phyloP scores from a whole-genome alignment of 2,113 vertebrate genomes.

The Petroica traversi region DNA sequence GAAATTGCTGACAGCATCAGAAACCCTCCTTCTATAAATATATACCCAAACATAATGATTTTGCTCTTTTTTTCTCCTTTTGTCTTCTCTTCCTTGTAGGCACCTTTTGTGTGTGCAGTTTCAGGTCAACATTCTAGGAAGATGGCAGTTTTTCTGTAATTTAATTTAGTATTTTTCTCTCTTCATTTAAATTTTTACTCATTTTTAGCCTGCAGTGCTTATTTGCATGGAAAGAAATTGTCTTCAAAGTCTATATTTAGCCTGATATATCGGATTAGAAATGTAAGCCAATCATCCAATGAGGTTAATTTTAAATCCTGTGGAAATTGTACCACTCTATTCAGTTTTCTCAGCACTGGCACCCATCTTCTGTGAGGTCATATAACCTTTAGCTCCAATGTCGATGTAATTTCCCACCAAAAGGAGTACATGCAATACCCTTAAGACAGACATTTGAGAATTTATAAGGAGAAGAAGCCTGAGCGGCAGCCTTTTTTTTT shows the following conservation, averaged over 20 bases:
- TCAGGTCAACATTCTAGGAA: neutral
- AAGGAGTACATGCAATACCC: neutral
- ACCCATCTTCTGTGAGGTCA: neutral
- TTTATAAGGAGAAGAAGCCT: neutral
- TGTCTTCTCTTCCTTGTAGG: neutral
- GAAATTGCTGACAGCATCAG: neutral
- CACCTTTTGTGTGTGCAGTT: neutral
- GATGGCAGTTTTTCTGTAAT: neutral
- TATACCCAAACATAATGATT: neutral
- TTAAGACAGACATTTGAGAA: neutral
- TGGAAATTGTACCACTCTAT: constrained; percentile 14
- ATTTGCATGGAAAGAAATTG: constrained; percentile 28
- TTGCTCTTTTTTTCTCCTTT: neutral
- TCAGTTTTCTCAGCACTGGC: constrained; percentile 1
- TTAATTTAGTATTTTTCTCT: neutral
- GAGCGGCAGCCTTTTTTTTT: neutral
- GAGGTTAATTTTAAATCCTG: constrained; percentile 57
- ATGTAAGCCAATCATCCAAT: constrained; percentile 56
- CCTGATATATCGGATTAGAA: constrained; percentile 56
- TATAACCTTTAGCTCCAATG: neutral
- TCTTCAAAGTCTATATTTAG: constrained; percentile 58
- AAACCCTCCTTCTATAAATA: constrained; percentile 12
- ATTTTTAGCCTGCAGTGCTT: neutral
- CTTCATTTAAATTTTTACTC: neutral
- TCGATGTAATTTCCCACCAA: neutral